Evolutionary conservation across 2,797 vertebrate genomes (phyloP), one percentile per base, ranked within the genome.

Genomic region (Eupleurogrammus muticus): DNA sequence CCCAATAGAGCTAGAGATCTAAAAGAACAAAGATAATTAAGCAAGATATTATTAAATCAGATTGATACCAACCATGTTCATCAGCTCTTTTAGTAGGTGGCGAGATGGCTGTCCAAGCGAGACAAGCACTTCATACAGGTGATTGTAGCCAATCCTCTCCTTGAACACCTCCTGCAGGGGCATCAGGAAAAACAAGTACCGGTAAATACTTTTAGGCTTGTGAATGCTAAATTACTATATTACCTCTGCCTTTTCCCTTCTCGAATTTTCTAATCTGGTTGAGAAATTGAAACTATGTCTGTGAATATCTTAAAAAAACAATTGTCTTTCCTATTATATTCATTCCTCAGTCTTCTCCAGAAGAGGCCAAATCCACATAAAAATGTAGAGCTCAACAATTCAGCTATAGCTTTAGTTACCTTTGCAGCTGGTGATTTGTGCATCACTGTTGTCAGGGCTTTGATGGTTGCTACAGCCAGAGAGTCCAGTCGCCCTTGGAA

Each of bases 341-440:
- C 36, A 38, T 38, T 14, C 1, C 13, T 14, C 48, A 50, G 21
- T 1, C 48, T 23, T 50, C 48, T n/a, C 1, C 0, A 50, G 17
- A 35, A 35, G 17, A 34, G 51, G 24, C 17, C 35, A 12, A 35
- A 35, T 2, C 16, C 4, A n/a, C 28, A 54, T 12, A 34, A 24
- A 21, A 50, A n/a, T 23, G 20, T 13, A 24, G 13, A 48, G 42
- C 28, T 34, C 36, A 35, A 19, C 7, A 54, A 5, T 35, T 53
- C 17, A 32, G 13, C 32, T 10, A 9, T 23, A 44, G n/a, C n/a
- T n/a, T n/a, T n/a, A 28, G 28, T 87, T 84, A 96, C 98, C 97
- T 99, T 99, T 83, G 98, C 98, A 88, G 97, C 97, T 32, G 98
- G 98, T 54, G 97, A 99, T 88, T 96, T 98, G 85, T 96, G 96